phyloP scores from a whole-genome alignment of 2,888 invertebrate species.

The Drosophila anomalata region DNA sequence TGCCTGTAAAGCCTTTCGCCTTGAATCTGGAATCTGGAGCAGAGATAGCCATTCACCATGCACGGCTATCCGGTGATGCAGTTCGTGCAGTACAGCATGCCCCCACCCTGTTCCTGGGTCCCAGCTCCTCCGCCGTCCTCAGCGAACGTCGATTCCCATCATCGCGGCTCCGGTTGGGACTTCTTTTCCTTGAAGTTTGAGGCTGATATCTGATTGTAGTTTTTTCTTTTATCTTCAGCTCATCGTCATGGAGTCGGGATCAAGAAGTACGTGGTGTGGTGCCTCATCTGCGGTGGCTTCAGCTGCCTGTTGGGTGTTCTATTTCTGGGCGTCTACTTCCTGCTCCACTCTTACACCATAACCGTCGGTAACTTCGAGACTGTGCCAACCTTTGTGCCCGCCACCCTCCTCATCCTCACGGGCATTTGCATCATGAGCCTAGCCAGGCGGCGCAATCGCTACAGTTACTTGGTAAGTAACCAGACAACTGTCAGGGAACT shows the following conservation, averaged over 20 bases:
- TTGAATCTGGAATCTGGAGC: slow-evolving; percentile 3
- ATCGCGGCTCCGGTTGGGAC: slow-evolving; percentile 58
- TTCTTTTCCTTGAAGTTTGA: too few relatives aligned
- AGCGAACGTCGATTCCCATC: slow-evolving; percentile 73
- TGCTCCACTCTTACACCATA: slow-evolving; percentile 90
- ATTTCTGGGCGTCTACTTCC: slow-evolving; percentile 90
- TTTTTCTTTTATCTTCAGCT: slow-evolving; percentile 73
- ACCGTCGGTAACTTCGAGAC: slow-evolving; percentile 93
- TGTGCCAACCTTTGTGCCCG: slow-evolving; percentile 96
- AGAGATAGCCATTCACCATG: slow-evolving; percentile 82
- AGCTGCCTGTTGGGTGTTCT: slow-evolving; percentile 90
- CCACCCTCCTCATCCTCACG: slow-evolving; percentile 93
- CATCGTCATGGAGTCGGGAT: slow-evolving; percentile 84
- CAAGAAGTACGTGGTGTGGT: slow-evolving; percentile 90
- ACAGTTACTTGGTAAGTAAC: slow-evolving; percentile 93
- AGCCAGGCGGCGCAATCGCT: slow-evolving; percentile 92
- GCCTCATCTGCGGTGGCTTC: slow-evolving; percentile 90
- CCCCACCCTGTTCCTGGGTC: slow-evolving; percentile 84
- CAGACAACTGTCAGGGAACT: not conserved
- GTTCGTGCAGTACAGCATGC: slow-evolving; percentile 87
- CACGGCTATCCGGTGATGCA: slow-evolving; percentile 88
- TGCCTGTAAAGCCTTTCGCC: slow-evolving; percentile 4
- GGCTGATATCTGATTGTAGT: slow-evolving; percentile 2
- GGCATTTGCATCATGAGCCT: slow-evolving; percentile 94
- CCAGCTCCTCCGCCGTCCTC: slow-evolving; percentile 76